A percentile compares a stretch with the other conserved stretches of the same genome.
Evolutionary conservation across 2,113 vertebrate species (phyloP).

Genomic region (Columba janthina): DNA sequence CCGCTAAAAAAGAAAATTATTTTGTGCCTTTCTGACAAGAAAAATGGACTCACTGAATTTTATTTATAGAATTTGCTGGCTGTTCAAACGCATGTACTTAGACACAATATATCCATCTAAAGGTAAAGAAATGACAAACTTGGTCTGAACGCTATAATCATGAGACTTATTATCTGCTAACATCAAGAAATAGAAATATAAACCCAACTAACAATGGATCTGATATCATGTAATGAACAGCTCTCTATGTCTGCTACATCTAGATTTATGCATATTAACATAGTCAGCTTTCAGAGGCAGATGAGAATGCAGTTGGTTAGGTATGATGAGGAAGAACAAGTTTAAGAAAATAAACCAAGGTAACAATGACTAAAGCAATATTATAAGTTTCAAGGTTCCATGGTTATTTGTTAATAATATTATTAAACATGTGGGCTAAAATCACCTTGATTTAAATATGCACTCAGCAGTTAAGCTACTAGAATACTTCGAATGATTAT

Average conservation of each 20-base stretch:
- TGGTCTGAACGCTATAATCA: not conserved
- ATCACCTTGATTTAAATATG: not conserved
- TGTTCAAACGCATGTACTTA: not conserved
- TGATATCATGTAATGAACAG: not conserved
- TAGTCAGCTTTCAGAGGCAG: not conserved
- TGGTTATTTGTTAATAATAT: not conserved
- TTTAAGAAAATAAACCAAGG: not conserved
- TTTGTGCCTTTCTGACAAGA: not conserved
- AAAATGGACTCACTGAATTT: not conserved
- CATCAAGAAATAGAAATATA: not conserved
- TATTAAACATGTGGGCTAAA: not conserved
- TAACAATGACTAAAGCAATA: not conserved
- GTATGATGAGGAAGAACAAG: not conserved
- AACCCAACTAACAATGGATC: not conserved
- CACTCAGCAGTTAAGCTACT: not conserved
- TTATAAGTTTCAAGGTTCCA: not conserved
- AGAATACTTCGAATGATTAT: not conserved
- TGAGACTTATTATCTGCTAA: not conserved
- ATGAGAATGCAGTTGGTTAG: not conserved
- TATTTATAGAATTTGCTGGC: not conserved
- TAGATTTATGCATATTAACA: not conserved
- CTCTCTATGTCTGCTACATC: not conserved
- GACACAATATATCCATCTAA: not conserved
- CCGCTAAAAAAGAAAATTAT: not conserved
- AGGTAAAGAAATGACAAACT: not conserved